These are phyloP conservation scores for Ellobius talpinus DNA, from an alignment of 2,113 vertebrate species.

Conservation along the genomic window DNA sequence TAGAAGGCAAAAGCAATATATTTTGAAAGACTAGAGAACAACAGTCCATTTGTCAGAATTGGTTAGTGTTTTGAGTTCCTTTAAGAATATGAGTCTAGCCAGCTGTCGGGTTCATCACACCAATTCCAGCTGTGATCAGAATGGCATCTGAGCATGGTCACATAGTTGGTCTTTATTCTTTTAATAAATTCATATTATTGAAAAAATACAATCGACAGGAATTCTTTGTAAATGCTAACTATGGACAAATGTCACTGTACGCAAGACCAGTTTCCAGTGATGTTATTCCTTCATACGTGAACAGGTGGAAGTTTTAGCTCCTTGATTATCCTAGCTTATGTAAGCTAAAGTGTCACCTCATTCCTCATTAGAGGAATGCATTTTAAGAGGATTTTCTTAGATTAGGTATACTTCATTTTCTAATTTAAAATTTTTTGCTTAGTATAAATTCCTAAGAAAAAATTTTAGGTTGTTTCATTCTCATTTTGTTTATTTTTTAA, in stretches of 20 bases:
- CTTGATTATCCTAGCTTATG: background rate
- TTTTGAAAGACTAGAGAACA: background rate
- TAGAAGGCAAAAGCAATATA: background rate
- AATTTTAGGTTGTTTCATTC: background rate
- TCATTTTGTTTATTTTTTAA: background rate
- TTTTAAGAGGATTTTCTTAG: slow-evolving; percentile 11
- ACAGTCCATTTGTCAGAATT: background rate
- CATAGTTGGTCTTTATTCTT: slow-evolving; percentile 9
- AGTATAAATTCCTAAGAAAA: background rate
- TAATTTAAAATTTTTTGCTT: slow-evolving; percentile 28
- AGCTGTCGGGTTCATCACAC: background rate
- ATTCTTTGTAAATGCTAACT: slow-evolving; percentile 15
- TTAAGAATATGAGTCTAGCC: background rate
- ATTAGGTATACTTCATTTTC: background rate
- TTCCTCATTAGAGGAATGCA: background rate
- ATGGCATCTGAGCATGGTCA: background rate
- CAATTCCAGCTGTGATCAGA: slow-evolving; percentile 4
- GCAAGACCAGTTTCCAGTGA: background rate
- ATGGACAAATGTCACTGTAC: background rate
- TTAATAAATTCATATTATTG: background rate
- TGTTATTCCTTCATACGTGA: background rate
- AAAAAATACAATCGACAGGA: background rate
- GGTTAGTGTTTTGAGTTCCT: background rate
- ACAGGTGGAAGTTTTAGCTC: background rate
- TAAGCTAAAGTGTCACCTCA: background rate